Evolutionary conservation across 2,797 vertebrate species (phyloP).

Genomic region (Carcharodon carcharias): DNA sequence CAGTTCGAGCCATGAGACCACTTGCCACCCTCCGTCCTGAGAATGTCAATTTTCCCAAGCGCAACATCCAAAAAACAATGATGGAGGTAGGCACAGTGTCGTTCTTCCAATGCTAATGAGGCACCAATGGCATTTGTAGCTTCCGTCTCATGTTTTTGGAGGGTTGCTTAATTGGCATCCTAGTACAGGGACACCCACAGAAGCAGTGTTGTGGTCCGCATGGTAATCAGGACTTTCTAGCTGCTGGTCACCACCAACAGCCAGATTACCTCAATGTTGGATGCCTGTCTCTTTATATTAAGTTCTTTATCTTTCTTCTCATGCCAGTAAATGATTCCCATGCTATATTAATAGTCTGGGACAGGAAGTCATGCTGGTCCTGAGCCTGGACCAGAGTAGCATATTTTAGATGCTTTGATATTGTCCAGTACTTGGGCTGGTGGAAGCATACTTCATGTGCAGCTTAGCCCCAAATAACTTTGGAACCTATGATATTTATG

Average conservation of each 20-base stretch:
- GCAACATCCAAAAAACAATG: neutral
- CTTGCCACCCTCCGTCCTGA: neutral
- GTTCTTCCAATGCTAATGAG: neutral
- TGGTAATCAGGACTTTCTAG: neutral
- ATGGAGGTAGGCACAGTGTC: neutral
- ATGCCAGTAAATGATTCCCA: too few relatives aligned
- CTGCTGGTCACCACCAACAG: neutral
- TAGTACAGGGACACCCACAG: neutral
- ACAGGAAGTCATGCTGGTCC: too few relatives aligned
- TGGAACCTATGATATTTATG: neutral
- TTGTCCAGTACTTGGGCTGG: too few relatives aligned
- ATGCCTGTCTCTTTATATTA: neutral
- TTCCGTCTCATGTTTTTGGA: neutral
- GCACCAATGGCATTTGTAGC: neutral
- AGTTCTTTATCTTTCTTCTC: too few relatives aligned
- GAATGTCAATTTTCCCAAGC: neutral
- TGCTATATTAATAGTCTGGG: too few relatives aligned
- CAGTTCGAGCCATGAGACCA: too few relatives aligned
- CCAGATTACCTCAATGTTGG: neutral
- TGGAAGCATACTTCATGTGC: neutral
- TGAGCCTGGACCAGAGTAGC: too few relatives aligned
- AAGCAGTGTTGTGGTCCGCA: too few relatives aligned
- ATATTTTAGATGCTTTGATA: too few relatives aligned
- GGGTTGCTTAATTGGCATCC: neutral
- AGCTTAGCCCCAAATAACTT: neutral